Conservation (phyloP, 2,888 invertebrate species). For the Esperia sulphurella region DNA sequence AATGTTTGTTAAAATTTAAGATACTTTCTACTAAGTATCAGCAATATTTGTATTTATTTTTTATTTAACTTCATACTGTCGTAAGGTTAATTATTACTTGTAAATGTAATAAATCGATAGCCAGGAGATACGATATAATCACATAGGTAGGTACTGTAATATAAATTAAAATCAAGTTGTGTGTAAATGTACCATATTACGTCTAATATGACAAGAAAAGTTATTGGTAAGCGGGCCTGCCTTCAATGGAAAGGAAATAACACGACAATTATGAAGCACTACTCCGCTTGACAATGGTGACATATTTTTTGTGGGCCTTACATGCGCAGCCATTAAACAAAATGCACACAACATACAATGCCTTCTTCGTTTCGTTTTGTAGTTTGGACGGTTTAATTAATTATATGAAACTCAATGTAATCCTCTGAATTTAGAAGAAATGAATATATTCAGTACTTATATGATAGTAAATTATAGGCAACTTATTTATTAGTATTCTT, state of each 20-base stretch:
- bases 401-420: slow-evolving; percentile 22
- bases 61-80: too few species aligned
- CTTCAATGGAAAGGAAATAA: slow-evolving; percentile 69
- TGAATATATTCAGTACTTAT: neutral
- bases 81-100: too few species aligned
- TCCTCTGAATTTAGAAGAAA: slow-evolving; percentile 7
- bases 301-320: slow-evolving; percentile 57
- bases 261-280: slow-evolving; percentile 67
- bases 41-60: too few species aligned
- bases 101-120: too few species aligned
- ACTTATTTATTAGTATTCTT: too few species aligned
- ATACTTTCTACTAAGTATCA: too few species aligned
- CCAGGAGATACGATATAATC: too few species aligned
- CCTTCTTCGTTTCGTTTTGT: slow-evolving; percentile 27
- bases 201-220: slow-evolving; percentile 58
- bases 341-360: slow-evolving; percentile 21
- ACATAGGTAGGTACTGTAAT: too few species aligned
- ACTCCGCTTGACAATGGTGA: slow-evolving; percentile 58
- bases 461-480: too few species aligned
- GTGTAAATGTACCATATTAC: slow-evolving; percentile 34
- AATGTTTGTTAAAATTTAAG: too few species aligned
- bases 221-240: slow-evolving; percentile 50
- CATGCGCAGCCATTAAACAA: slow-evolving; percentile 49
- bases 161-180: slow-evolving; percentile 23
- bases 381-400: slow-evolving; percentile 49